phyloP scores from a whole-genome alignment of 2,888 invertebrate genomes.

The Standfussiana lucernea region DNA sequence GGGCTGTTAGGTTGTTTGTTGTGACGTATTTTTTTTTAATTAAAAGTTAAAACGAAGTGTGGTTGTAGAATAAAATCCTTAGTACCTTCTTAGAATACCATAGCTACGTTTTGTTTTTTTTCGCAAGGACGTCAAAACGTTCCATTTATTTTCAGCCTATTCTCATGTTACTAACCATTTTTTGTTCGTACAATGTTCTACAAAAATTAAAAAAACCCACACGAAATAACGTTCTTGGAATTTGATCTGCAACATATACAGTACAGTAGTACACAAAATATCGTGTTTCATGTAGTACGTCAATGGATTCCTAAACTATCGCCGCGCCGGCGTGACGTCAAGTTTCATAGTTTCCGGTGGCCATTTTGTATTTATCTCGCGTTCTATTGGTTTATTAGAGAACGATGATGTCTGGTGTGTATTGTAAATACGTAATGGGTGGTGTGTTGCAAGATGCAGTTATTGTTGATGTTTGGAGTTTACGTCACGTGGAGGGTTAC shows the following conservation, averaged over 20 bases:
- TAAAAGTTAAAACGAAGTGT: not conserved
- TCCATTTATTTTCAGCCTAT: not conserved
- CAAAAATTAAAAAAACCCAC: not conserved
- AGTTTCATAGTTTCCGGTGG: conserved; percentile 45
- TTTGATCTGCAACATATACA: conserved; percentile 42
- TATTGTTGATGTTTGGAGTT: not conserved
- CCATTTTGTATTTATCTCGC: conserved; percentile 36
- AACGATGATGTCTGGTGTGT: not conserved
- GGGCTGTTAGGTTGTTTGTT: no score
- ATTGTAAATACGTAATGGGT: conserved; percentile 7
- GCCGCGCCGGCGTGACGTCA: conserved; percentile 46
- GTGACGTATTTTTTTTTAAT: not conserved
- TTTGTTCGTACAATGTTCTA: not conserved
- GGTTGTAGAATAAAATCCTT: not conserved
- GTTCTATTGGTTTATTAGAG: conserved; percentile 42
- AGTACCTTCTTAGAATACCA: not conserved
- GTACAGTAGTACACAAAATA: conserved; percentile 42
- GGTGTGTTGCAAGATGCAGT: conserved; percentile 11
- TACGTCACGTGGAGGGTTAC: not conserved
- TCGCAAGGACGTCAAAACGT: not conserved
- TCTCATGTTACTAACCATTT: not conserved
- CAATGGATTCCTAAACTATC: conserved; percentile 46
- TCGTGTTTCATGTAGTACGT: conserved; percentile 47
- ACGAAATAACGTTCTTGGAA: conserved; percentile 35
- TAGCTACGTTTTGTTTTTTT: not conserved